phyloP scores from a whole-genome alignment of 2,113 vertebrate genomes.

The Paramisgurnus dabryanus region DNA sequence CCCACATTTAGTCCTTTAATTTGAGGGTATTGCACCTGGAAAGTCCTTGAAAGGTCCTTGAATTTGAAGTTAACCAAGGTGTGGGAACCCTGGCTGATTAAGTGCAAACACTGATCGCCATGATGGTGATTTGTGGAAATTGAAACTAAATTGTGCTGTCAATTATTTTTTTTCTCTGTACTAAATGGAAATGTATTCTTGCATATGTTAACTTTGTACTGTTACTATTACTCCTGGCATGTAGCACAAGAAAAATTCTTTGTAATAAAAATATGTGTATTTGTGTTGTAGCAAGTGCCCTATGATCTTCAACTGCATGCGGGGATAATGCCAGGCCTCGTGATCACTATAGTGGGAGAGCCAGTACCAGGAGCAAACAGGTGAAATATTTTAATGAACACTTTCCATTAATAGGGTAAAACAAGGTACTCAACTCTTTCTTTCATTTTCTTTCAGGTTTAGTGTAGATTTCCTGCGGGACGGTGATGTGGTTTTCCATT shows the following conservation, averaged over 20 bases:
- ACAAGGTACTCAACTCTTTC: neutral
- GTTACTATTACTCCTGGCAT: neutral
- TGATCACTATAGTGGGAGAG: conserved; percentile 76
- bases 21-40: too few relatives aligned
- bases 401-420: neutral
- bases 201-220: neutral
- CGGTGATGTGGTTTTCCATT: conserved; percentile 73
- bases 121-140: too few relatives aligned
- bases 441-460: conserved; percentile 65
- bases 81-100: too few relatives aligned
- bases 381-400: conserved; percentile 55
- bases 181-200: neutral
- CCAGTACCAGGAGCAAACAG: conserved; percentile 68
- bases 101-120: too few relatives aligned
- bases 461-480: conserved; percentile 75
- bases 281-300: conserved; percentile 71
- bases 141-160: too few relatives aligned
- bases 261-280: conserved; percentile 23
- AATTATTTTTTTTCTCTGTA: too few relatives aligned
- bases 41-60: too few relatives aligned
- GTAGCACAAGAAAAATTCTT: neutral
- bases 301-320: conserved; percentile 73
- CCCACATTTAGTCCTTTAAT: too few relatives aligned
- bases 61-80: too few relatives aligned
- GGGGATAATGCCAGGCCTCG: conserved; percentile 73